phyloP scores from a whole-genome alignment of 1,140 invertebrate genomes.

The Brachionus rotundiformis region DNA sequence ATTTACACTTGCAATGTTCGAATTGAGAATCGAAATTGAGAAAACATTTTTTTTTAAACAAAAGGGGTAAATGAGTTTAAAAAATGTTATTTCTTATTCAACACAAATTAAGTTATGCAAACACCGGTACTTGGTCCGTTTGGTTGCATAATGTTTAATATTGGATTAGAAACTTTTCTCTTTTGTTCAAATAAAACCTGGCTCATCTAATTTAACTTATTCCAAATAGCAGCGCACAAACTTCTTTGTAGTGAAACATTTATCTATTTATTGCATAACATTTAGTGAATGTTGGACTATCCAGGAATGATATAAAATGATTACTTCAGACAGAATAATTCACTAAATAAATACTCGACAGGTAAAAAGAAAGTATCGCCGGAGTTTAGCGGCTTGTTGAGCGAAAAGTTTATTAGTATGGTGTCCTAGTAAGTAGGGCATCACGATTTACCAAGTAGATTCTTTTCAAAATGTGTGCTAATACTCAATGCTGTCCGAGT shows the following conservation, averaged over 20 bases:
- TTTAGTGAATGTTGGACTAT: background rate
- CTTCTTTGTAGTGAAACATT: slow-evolving; percentile 28
- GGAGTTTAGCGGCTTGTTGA: slow-evolving; percentile 11
- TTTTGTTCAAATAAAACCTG: background rate
- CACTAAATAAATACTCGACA: slow-evolving; percentile 39
- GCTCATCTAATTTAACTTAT: slow-evolving; percentile 28
- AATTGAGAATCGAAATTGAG: background rate
- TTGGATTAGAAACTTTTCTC: background rate
- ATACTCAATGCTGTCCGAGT: background rate
- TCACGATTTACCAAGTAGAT: slow-evolving; percentile 10
- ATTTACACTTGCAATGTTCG: slow-evolving; percentile 20
- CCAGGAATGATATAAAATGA: background rate
- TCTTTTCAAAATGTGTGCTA: background rate
- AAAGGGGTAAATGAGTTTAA: background rate
- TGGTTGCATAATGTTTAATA: background rate
- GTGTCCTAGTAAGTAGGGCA: background rate
- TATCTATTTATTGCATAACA: slow-evolving; percentile 26
- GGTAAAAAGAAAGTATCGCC: background rate
- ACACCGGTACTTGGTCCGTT: background rate
- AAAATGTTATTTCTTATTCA: slow-evolving; percentile 39
- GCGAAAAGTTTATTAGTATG: slow-evolving; percentile 3
- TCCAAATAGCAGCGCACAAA: too few species aligned
- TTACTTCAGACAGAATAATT: background rate
- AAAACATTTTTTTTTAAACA: slow-evolving; percentile 35
- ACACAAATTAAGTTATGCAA: slow-evolving; percentile 1